Conservation (phyloP, 2,888 invertebrate genomes). For the Pogonocherus hispidulus region DNA sequence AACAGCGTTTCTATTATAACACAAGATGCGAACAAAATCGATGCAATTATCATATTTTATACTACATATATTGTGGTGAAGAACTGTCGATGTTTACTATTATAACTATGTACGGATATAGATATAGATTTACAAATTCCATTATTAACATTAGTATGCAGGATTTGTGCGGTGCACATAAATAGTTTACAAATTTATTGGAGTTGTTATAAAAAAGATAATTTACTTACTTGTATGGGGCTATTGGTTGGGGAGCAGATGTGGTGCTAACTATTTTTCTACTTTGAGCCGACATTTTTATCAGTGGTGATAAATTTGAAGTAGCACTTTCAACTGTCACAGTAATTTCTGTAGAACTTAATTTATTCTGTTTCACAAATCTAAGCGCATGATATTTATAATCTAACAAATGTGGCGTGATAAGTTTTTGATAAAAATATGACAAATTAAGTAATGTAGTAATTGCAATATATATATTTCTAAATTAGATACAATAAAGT, state of each 20-base stretch:
- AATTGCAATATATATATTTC: background rate
- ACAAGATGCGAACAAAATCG: no score
- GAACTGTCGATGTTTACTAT: no score
- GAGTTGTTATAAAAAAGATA: no score
- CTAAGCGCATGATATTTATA: background rate
- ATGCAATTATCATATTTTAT: no score
- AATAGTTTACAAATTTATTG: no score
- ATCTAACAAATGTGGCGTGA: background rate
- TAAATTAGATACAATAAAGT: no score
- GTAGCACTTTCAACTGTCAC: background rate
- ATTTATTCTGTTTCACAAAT: background rate
- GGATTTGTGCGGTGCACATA: no score
- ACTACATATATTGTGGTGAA: no score
- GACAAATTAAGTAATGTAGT: background rate
- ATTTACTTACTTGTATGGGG: constrained; percentile 27
- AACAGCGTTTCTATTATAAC: no score
- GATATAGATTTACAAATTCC: no score
- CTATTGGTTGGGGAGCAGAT: constrained; percentile 21
- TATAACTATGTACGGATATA: no score
- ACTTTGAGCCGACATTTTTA: constrained; percentile 9
- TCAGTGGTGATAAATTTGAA: background rate
- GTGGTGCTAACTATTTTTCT: constrained; percentile 11
- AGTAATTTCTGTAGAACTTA: background rate
- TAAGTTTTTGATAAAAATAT: background rate
- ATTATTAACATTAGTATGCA: no score